Conservation (phyloP, 2,888 invertebrate species). For the Pteria penguin region DNA sequence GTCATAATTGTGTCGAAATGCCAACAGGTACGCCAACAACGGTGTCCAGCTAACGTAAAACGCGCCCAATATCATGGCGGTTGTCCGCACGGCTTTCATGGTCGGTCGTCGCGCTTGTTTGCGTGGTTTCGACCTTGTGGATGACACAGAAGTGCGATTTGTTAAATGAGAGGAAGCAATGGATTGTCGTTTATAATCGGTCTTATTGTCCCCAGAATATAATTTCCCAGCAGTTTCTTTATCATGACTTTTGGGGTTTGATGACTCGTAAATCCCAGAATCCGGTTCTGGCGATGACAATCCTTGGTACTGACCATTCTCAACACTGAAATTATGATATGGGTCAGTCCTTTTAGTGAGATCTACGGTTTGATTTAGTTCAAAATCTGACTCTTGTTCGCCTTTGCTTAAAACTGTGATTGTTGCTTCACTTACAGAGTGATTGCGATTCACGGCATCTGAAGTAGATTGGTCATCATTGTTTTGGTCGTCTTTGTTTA, state of each 20-base stretch:
- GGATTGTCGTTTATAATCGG: not conserved
- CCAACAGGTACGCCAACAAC: slow-evolving; percentile 44
- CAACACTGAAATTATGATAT: no score
- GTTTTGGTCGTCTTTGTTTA: not conserved
- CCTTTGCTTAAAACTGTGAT: not conserved
- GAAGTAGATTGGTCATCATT: not conserved
- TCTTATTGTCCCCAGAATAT: not conserved
- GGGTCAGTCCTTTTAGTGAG: not conserved
- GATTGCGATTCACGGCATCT: not conserved
- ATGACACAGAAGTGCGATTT: not conserved
- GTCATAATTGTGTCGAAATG: slow-evolving; percentile 15
- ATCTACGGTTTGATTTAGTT: not conserved
- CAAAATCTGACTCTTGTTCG: not conserved
- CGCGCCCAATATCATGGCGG: slow-evolving; percentile 44
- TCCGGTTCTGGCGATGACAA: not conserved
- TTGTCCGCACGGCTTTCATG: slow-evolving; percentile 46
- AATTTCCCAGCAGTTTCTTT: not conserved
- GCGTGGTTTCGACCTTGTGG: not conserved
- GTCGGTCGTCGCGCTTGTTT: slow-evolving; percentile 1
- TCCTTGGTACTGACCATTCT: no score
- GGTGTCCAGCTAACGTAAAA: slow-evolving; percentile 52
- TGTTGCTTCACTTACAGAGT: not conserved
- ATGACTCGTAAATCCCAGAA: not conserved
- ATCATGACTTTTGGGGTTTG: not conserved
- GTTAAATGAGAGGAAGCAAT: not conserved